Conservation (phyloP, 2,888 invertebrate genomes). For the Acheta domesticus region DNA sequence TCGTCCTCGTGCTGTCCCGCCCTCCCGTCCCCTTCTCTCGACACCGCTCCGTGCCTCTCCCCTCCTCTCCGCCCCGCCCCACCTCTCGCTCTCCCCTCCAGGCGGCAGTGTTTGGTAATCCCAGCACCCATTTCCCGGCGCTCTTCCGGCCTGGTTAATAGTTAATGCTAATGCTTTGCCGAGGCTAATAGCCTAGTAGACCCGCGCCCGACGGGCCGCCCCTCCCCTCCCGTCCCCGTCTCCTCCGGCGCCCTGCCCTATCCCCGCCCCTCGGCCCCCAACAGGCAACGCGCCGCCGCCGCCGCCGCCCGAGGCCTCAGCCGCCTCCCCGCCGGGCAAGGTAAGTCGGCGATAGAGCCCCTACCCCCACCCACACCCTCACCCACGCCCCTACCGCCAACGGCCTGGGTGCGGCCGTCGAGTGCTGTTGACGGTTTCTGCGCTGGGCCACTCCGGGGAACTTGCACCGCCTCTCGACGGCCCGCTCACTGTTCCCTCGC, state of each 20-base stretch:
- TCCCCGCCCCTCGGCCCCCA: not conserved
- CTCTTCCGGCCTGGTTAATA: constrained; percentile 36
- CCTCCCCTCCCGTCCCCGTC: not conserved
- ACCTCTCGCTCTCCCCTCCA: constrained; percentile 12
- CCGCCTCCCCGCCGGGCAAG: too few species aligned
- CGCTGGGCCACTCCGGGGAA: too few species aligned
- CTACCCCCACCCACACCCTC: too few species aligned
- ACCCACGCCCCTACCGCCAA: too few species aligned
- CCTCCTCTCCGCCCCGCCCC: constrained; percentile 10
- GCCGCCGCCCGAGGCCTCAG: not conserved
- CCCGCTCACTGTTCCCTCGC: too few species aligned
- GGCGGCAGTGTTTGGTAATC: constrained; percentile 31
- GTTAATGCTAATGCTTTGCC: constrained; percentile 36
- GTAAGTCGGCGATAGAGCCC: too few species aligned
- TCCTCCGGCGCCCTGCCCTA: not conserved
- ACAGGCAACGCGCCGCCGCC: not conserved
- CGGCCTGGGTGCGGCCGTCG: too few species aligned
- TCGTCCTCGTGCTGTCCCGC: not conserved
- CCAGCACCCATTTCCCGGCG: constrained; percentile 35
- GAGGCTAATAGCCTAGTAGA: constrained; percentile 34
- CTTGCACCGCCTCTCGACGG: too few species aligned
- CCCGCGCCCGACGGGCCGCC: not conserved
- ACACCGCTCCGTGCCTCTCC: not conserved
- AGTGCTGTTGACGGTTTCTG: too few species aligned
- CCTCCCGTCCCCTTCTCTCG: not conserved